Evolutionary conservation across 2,888 invertebrate genomes (phyloP).

Genomic region (Agrilus biguttatus): DNA sequence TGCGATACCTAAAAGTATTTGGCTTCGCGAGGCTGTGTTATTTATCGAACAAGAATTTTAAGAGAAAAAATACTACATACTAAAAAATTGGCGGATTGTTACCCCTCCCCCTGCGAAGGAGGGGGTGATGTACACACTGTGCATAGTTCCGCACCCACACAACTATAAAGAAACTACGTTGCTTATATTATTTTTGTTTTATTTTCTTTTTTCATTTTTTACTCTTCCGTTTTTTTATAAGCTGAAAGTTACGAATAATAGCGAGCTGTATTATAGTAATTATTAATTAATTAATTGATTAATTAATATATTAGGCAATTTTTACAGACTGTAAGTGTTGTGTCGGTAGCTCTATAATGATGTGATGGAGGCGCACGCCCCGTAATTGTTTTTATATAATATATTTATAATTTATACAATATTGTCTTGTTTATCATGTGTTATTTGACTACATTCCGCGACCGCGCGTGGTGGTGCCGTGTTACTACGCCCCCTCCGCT

Average conservation of each 20-base stretch:
- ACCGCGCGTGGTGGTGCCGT: constrained; percentile 7
- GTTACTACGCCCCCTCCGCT: constrained; percentile 6
- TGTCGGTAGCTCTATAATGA: constrained; percentile 25
- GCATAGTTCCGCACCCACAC: constrained; percentile 28
- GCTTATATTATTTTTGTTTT: constrained; percentile 7
- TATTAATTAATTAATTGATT: constrained; percentile 10
- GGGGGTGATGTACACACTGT: constrained; percentile 13
- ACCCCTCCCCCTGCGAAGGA: too few species aligned
- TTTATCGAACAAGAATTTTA: constrained; percentile 33
- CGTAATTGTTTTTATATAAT: constrained; percentile 27
- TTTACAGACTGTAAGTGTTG: constrained; percentile 27
- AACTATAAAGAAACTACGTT: constrained; percentile 12
- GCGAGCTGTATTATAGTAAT: constrained; percentile 22
- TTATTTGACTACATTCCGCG: constrained; percentile 22
- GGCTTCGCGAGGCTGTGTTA: constrained; percentile 46
- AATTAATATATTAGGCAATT: constrained; percentile 23
- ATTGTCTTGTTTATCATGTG: constrained; percentile 26
- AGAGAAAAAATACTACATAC: constrained; percentile 11
- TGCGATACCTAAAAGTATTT: constrained; percentile 38
- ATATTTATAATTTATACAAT: constrained; percentile 31
- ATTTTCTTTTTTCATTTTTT: constrained; percentile 7
- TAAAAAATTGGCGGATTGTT: too few species aligned
- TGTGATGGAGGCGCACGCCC: constrained; percentile 27
- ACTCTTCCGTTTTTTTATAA: constrained; percentile 8
- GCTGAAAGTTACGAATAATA: constrained; percentile 9